These are phyloP conservation scores for Nestor notabilis DNA, from an alignment of 2,113 vertebrate genomes.

Conservation along the genomic window DNA sequence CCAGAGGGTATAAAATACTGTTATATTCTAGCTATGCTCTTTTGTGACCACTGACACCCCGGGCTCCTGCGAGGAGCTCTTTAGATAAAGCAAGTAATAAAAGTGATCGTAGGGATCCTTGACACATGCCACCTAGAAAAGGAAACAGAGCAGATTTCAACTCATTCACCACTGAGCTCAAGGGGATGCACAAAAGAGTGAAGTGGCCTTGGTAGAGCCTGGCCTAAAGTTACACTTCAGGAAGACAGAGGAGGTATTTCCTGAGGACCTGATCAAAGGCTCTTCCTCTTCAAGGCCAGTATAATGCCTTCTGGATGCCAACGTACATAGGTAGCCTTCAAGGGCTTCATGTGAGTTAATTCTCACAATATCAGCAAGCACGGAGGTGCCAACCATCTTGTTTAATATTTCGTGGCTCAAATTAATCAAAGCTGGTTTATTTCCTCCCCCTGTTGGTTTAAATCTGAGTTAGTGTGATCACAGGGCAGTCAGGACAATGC, in stretches of 20 bases:
- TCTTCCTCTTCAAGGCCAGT: neutral
- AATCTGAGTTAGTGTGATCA: neutral
- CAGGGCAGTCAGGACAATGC: neutral
- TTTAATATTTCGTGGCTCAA: neutral
- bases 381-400: neutral
- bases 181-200: constrained; percentile 61
- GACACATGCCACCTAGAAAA: constrained; percentile 28
- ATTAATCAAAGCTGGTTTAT: neutral
- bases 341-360: neutral
- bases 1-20: neutral
- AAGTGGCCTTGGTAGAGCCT: constrained; percentile 50
- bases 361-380: neutral
- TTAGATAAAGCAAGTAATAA: constrained; percentile 54
- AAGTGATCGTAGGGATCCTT: constrained; percentile 42
- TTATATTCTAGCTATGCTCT: neutral
- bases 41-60: neutral
- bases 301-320: neutral
- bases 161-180: constrained; percentile 46
- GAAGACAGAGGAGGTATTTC: constrained; percentile 26
- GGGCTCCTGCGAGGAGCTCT: constrained; percentile 38
- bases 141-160: constrained; percentile 4
- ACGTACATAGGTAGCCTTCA: neutral
- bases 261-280: constrained; percentile 37
- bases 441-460: neutral
- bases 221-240: constrained; percentile 62